These are phyloP conservation scores for Alcedo quadribrachys DNA, from an alignment of 2,797 vertebrate genomes.

Conservation along the genomic window DNA sequence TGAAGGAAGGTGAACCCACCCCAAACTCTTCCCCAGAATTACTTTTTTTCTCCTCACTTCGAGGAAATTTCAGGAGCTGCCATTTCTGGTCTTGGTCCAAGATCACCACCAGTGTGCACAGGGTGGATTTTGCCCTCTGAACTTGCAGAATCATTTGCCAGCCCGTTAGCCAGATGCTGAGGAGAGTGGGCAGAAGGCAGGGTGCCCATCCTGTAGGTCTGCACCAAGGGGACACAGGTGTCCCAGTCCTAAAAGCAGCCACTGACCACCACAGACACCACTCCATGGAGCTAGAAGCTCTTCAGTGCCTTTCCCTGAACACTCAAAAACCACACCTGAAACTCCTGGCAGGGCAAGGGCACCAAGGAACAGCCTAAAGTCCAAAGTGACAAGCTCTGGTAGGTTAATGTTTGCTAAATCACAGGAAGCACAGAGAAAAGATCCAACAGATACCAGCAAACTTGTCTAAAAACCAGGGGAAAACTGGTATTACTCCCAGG, in stretches of 20 bases:
- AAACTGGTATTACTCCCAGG: not conserved
- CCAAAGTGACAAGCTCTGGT: not conserved
- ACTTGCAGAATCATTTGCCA: not conserved
- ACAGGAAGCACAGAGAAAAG: not conserved
- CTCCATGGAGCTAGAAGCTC: accelerated
- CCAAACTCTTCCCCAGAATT: not conserved
- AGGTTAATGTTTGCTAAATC: constrained; percentile 48
- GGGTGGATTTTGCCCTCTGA: not conserved
- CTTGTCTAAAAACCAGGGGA: not conserved
- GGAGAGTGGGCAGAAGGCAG: not conserved
- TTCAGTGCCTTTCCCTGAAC: not conserved
- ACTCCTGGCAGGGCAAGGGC: not conserved
- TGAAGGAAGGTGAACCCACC: accelerated
- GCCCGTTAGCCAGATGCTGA: accelerated
- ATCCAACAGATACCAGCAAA: not conserved
- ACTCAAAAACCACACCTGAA: not conserved
- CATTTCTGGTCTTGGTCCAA: not conserved
- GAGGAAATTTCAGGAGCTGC: not conserved
- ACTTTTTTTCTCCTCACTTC: accelerated
- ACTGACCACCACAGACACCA: accelerated
- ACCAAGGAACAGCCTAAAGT: constrained; percentile 28
- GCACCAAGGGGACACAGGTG: not conserved
- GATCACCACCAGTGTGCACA: accelerated
- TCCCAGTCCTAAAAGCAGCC: not conserved
- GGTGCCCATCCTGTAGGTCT: accelerated